Base-by-base conservation (phyloP, 2,113 vertebrate species). In the Maccullochella peelii region DNA sequence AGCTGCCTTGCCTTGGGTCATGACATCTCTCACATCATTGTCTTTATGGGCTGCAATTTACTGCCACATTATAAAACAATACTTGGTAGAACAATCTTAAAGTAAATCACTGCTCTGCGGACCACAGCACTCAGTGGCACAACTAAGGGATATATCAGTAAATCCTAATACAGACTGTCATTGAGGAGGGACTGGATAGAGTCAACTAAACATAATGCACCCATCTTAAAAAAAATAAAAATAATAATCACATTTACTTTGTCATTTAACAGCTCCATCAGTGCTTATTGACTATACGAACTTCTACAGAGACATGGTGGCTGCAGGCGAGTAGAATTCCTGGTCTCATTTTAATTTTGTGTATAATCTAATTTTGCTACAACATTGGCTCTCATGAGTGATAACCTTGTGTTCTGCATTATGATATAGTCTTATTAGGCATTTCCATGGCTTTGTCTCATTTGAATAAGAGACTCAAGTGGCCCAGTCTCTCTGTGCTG, bases 171-270 rank as follows among this genome's bases (percentile, higher is more conserved):
- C 27, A 73, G 63, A 38, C 73, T 65, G 36, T 63, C 54, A 80
- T 18, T 30, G 25, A 66, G 25, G 23, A 81, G 44, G 36, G 52
- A 73, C 77, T 73, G 23, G 71, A 82, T 49, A 68, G 21, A 77
- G 70, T 69, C 68, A 74, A 54, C 70, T 78, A 74, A 74, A 71
- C 47, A 62, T 79, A 79, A 86, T 86, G 12, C 54, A 67, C 21
- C 73, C 7, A 50, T 73, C 11, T 20, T 12, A 47, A 57, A 81
- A 33, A 47, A 72, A 62, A 65, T n/a, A n/a, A n/a, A n/a, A n/a
- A n/a, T n/a, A n/a, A n/a, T n/a, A 21, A 20, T 42, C 40, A 30
- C n/a, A 55, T 40, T 63, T 23, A 61, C 27, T 54, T 14, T 68
- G 70, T 85, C 8, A 42, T 67, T 68, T 71, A 27, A 74, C 62